Conservation (phyloP, 92 coral and sea anemone species). For the Siderastrea radians region DNA sequence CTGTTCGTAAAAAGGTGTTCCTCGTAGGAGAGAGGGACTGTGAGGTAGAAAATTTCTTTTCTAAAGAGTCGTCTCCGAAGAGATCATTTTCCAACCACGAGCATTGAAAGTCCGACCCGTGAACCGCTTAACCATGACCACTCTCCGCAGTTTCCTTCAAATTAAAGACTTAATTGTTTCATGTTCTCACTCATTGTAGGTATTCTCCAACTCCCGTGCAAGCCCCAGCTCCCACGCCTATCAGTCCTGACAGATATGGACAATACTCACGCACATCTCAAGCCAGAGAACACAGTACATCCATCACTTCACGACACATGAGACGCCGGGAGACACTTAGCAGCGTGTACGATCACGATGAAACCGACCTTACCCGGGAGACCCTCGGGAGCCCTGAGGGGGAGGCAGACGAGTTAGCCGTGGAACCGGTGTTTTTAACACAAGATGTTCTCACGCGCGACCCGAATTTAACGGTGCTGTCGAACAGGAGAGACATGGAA, state of each 20-base stretch:
- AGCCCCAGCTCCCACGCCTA: conserved; percentile 98
- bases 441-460: conserved; percentile 64
- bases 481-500: conserved; percentile 43
- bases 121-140: no score
- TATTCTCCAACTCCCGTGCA: conserved; percentile 83
- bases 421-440: conserved; percentile 80
- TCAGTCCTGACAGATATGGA: conserved; percentile 82
- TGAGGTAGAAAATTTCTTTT: no score
- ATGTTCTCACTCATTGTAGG: conserved; percentile 36
- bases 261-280: conserved; percentile 76
- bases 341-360: conserved; percentile 68
- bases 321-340: conserved; percentile 69
- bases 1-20: no score
- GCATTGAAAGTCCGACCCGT: no score
- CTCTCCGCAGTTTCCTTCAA: no score
- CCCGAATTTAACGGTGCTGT: conserved; percentile 38
- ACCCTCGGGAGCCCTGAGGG: conserved; percentile 62
- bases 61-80: no score
- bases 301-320: conserved; percentile 44
- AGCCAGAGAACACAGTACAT: conserved; percentile 27
- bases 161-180: no score
- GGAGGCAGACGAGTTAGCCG: conserved; percentile 32
- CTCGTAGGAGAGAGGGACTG: no score
- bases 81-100: no score
- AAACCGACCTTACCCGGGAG: conserved; percentile 19